Evolutionary conservation across 2,797 vertebrate species (phyloP), one percentile per base, ranked within the genome.

Genomic region (Chlorospingus semifuscus): DNA sequence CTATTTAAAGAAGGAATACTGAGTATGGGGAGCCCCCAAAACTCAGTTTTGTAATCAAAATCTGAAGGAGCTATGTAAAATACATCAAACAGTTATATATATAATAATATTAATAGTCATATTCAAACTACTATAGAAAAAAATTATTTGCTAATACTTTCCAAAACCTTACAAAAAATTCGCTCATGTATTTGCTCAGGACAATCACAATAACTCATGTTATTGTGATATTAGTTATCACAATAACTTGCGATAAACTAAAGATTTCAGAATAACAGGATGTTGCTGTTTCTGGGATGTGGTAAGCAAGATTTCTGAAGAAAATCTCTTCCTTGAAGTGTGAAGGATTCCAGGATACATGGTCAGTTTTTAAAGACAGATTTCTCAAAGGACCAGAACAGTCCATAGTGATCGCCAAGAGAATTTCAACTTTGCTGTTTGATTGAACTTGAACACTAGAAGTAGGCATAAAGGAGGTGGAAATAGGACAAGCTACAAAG

Each of bases 1-100:
- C n/a, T n/a, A 14, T 50, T 32, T 21, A 39, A 55, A 63, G 74
- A 60, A 5, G 1, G 2, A 79, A 70, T 27, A 15, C 3, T 12
- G 1, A 15, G 1, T 21, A 23, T 30, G 22, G 3, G 4, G 4
- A 59, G 1, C 3, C 16, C 2, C 3, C 5, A 39, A 53, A 59
- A 20, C 15, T 50, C 52, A 46, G 2, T 36, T 15, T 60, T 55
- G 3, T 37, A 14, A 65, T 26, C 8, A 71, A 57, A 68, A 53
- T 47, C 16, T 34, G 69, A 21, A 66, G 4, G 5, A 76, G 52
- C 8, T 34, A 7, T 63, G 11, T 22, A 66, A 91, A 76, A 50
- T 30, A 10, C 15, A 84, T 41, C 8, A 32, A 65, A 46, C 5
- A 30, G 19, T 11, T 17, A 55, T n/a, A 18, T n/a, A 18, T 34